Evolutionary conservation across 2,888 invertebrate species (phyloP), one percentile per base, ranked within the genome.

Genomic region (Epirrhoe tristata): DNA sequence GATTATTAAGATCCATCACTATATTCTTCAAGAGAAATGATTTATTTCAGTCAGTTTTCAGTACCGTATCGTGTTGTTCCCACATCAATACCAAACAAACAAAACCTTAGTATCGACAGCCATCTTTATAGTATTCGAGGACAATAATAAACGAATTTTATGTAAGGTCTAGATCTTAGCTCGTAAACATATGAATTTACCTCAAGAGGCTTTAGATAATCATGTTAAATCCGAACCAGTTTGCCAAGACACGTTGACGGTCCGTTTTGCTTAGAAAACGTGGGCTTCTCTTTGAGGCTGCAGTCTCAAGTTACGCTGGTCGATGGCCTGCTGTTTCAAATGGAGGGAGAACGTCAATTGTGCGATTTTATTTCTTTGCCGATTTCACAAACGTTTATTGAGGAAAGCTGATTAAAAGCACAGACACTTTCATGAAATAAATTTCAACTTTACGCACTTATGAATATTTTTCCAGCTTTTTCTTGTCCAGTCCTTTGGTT

Each of bases 181-280:
- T 70, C 74, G 70, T 74, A 74, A 74, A 74, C 52, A 70, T 53
- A 58, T 58, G 64, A 66, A 67, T 74, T 72, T 74, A 72, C 72
- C 43, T 67, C 65, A 43, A 59, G 54, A 58, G 58, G 52, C 67
- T 65, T 65, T 50, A 51, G 69, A 71, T 73, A 68, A 68, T 68
- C 68, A 65, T 65, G 68, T 68, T 67, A 61, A 67, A 63, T 46
- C 14, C 61, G 51, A 50, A 46, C 68, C 64, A 68, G 61, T 24
- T 51, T 68, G 54, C 14, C 8, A 24, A 54, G 64, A 46, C 58
- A 57, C 61, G 51, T 46, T 64, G 64, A 65, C 58, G 61, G 58
- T 34, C 51, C 6, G 14, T 12, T 63, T 67, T 48, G 39, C 53
- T 56, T 53, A 12, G 53, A 16, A 46, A 63, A 50, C 12, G 48